phyloP scores from a whole-genome alignment of 2,113 vertebrate species.

The Corydoras sp. region DNA sequence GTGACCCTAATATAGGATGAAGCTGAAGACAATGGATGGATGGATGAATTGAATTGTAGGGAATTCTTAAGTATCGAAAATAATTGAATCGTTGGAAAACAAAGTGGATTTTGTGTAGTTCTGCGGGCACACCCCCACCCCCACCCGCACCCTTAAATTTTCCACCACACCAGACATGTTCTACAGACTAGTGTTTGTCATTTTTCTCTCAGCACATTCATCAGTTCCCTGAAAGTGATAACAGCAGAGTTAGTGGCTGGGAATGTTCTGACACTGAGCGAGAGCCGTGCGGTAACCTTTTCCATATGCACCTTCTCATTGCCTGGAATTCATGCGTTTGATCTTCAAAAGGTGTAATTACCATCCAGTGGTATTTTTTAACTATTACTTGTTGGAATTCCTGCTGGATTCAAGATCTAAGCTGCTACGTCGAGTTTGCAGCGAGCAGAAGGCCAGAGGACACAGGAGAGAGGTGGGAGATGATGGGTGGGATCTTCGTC shows the following conservation, averaged over 20 bases:
- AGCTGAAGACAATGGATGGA: too few species aligned
- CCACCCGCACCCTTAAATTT: background rate
- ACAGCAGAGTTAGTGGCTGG: slow-evolving; percentile 50
- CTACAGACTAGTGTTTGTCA: slow-evolving; percentile 21
- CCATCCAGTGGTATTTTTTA: slow-evolving; percentile 12
- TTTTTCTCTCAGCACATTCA: slow-evolving; percentile 53
- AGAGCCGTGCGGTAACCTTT: slow-evolving; percentile 58
- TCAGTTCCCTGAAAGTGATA: slow-evolving; percentile 57
- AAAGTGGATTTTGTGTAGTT: slow-evolving; percentile 11
- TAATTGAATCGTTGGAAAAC: background rate
- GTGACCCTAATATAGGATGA: too few species aligned
- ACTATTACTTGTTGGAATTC: slow-evolving; percentile 2
- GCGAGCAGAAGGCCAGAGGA: too few species aligned
- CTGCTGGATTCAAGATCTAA: background rate
- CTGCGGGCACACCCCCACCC: slow-evolving; percentile 9
- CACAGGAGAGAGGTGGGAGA: too few species aligned
- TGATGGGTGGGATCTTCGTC: too few species aligned
- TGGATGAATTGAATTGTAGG: too few species aligned
- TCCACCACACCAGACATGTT: slow-evolving; percentile 5
- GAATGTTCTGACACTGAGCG: slow-evolving; percentile 49
- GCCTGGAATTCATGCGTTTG: slow-evolving; percentile 34
- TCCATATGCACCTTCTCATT: slow-evolving; percentile 55
- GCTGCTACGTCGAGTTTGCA: background rate
- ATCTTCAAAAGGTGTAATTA: slow-evolving; percentile 28
- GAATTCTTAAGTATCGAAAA: too few species aligned